Conservation (phyloP, 1,140 invertebrate genomes). For the Halictus rubicundus region DNA sequence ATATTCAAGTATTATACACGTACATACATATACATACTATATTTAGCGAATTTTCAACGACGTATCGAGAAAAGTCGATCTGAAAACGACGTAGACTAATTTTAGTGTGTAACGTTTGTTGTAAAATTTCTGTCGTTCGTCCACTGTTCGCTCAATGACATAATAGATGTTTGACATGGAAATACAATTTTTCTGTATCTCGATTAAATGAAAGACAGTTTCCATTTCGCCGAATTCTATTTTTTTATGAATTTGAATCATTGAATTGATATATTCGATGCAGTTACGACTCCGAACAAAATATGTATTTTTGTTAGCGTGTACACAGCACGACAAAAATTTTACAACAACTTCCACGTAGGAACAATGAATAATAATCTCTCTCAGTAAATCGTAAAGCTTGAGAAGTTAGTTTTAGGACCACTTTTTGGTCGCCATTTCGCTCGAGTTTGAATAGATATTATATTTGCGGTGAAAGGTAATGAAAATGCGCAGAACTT, state of each 20-base stretch:
- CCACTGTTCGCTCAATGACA: too few species aligned
- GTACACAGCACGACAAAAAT: constrained; percentile 30
- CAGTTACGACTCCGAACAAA: neutral
- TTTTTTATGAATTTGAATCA: too few species aligned
- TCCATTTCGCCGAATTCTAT: too few species aligned
- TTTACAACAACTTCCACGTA: constrained; percentile 1
- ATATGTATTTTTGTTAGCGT: neutral
- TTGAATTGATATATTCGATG: too few species aligned
- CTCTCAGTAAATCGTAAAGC: constrained; percentile 25
- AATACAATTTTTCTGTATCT: too few species aligned
- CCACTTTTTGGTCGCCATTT: neutral
- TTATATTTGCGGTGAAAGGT: constrained; percentile 7
- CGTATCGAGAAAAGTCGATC: constrained; percentile 12
- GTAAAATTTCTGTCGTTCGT: constrained; percentile 33
- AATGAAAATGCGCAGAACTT: neutral
- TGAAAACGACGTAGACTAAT: constrained; percentile 14
- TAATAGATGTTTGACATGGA: neutral
- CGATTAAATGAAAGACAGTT: too few species aligned
- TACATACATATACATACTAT: constrained; percentile 38
- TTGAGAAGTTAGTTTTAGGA: constrained; percentile 4
- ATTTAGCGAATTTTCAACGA: constrained; percentile 49
- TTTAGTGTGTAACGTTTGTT: neutral
- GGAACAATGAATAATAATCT: constrained; percentile 34
- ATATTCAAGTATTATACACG: constrained; percentile 54
- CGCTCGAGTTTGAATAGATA: neutral